phyloP scores from a whole-genome alignment of 2,113 vertebrate genomes.

The Hippocampus abdominalis region DNA sequence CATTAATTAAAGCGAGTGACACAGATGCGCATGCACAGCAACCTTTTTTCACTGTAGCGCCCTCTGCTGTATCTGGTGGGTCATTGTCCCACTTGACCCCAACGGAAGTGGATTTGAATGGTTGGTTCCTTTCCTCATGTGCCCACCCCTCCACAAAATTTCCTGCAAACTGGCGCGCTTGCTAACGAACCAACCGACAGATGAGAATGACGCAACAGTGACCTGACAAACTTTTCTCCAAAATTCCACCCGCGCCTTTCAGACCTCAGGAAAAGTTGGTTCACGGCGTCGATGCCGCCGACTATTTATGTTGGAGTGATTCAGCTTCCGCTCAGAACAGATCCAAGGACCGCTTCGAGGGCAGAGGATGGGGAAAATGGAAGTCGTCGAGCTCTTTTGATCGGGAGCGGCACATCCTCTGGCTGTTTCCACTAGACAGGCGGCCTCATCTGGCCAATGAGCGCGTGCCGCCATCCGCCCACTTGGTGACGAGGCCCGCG shows the following conservation, averaged over 20 bases:
- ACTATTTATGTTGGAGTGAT: constrained; percentile 55
- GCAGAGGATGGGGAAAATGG: constrained; percentile 43
- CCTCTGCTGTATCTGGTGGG: too few relatives aligned
- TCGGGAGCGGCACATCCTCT: constrained; percentile 27
- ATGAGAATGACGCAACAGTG: constrained; percentile 1
- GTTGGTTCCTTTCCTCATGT: too few relatives aligned
- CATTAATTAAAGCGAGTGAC: too few relatives aligned
- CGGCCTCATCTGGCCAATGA: constrained; percentile 50
- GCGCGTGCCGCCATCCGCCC: constrained; percentile 43
- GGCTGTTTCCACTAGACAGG: constrained; percentile 37
- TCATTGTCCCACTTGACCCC: too few relatives aligned
- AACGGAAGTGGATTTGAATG: too few relatives aligned
- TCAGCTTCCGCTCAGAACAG: constrained; percentile 35
- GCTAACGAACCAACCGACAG: too few relatives aligned
- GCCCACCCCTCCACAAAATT: too few relatives aligned
- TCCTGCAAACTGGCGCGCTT: too few relatives aligned
- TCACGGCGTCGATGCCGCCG: constrained; percentile 18
- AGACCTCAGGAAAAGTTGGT: constrained; percentile 24
- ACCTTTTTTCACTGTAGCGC: too few relatives aligned
- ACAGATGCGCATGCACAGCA: too few relatives aligned
- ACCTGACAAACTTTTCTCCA: constrained; percentile 3
- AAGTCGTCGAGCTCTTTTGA: constrained; percentile 39
- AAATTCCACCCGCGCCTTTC: constrained; percentile 19
- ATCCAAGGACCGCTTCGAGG: constrained; percentile 6
- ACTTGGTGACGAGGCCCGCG: constrained; percentile 56